Percentiles rank a stretch among this genome's conserved stretches.
phyloP scores from a whole-genome alignment of 2,888 invertebrate genomes.

The Drosophila cognata region DNA sequence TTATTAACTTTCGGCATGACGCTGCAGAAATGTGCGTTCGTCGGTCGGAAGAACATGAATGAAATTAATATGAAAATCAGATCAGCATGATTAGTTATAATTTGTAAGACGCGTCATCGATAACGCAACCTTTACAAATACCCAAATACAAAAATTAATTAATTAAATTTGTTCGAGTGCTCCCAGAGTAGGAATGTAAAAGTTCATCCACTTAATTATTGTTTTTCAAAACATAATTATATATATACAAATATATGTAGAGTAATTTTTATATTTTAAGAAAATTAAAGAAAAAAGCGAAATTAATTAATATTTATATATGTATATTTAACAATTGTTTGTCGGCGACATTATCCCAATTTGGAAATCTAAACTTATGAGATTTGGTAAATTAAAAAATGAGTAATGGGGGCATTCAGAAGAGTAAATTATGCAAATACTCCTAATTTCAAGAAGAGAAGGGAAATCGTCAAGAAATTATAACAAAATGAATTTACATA shows the following conservation, averaged over 20 bases:
- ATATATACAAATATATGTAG: not conserved
- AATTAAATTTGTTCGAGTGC: conserved; percentile 67
- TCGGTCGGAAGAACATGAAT: conserved; percentile 66
- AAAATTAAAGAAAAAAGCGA: not conserved
- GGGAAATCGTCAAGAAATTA: not conserved
- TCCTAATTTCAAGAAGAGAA: not conserved
- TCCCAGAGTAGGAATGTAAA: conserved; percentile 9
- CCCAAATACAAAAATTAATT: conserved; percentile 49
- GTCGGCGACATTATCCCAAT: too few species aligned
- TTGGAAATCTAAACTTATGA: not conserved
- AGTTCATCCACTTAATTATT: conserved; percentile 5
- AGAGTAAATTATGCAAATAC: not conserved
- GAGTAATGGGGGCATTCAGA: not conserved
- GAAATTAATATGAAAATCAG: conserved; percentile 72
- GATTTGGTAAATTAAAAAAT: not conserved
- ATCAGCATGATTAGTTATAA: conserved; percentile 81
- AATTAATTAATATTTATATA: too few species aligned
- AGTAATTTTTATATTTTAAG: not conserved
- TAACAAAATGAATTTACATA: not conserved
- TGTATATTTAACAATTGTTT: not conserved
- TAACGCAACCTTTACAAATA: conserved; percentile 33
- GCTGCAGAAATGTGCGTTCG: conserved; percentile 43
- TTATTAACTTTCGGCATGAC: conserved; percentile 82
- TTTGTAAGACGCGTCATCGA: conserved; percentile 56
- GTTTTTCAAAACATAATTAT: not conserved